Percentiles rank a stretch among this genome's conserved stretches.
Conservation (phyloP, 2,113 vertebrate genomes). For the Donacobius atricapilla region DNA sequence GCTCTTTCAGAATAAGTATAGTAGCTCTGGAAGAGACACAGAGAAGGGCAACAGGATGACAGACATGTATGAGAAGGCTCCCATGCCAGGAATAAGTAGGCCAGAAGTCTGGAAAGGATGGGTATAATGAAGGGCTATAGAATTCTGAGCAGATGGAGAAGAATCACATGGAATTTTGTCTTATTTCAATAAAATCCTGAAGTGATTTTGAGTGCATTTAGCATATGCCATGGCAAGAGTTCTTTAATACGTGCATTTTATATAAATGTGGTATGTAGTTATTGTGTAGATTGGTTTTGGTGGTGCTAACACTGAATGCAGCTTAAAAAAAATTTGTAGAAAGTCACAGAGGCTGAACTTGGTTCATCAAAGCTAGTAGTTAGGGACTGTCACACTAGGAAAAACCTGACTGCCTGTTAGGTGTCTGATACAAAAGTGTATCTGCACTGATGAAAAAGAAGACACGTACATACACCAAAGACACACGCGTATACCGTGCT, state of each 20-base stretch:
- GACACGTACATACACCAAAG: neutral
- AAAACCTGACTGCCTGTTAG: neutral
- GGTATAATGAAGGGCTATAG: neutral
- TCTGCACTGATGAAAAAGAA: neutral
- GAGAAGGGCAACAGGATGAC: neutral
- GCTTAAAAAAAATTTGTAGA: neutral
- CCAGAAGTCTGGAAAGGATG: neutral
- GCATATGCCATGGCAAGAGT: neutral
- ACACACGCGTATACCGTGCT: neutral
- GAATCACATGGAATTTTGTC: neutral
- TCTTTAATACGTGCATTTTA: neutral
- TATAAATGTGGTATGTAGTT: neutral
- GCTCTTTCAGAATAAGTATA: neutral
- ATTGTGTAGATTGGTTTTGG: neutral
- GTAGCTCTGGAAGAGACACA: neutral
- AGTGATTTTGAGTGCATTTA: neutral
- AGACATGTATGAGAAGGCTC: neutral
- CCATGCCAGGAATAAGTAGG: neutral
- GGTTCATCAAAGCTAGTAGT: neutral
- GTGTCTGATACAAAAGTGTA: rapidly evolving
- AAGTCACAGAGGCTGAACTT: neutral
- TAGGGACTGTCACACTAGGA: neutral
- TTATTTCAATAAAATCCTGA: neutral
- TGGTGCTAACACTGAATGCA: neutral
- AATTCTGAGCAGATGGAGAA: neutral